Percentiles rank a stretch among this genome's conserved stretches.
Evolutionary conservation across 2,113 vertebrate genomes (phyloP).

Genomic region (Hippoglossus stenolepis): DNA sequence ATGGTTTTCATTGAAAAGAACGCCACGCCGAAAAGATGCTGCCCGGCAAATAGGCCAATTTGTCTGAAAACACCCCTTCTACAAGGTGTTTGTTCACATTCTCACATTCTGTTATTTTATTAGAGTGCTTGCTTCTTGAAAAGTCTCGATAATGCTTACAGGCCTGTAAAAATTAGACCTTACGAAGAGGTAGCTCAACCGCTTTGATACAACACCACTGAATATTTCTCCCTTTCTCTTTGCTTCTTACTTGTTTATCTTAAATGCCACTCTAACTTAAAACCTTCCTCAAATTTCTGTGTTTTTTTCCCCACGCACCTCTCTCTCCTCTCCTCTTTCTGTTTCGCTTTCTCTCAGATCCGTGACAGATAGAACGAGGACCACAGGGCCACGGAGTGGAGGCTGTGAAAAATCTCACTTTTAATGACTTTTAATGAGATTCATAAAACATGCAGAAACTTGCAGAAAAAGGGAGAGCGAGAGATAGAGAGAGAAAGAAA

Average conservation of each 20-base stretch:
- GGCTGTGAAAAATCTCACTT: constrained; percentile 81
- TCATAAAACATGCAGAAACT: constrained; percentile 83
- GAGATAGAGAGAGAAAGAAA: constrained; percentile 36
- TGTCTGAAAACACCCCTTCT: constrained; percentile 47
- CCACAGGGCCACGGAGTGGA: constrained; percentile 68
- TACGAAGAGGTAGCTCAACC: constrained; percentile 31
- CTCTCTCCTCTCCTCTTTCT: constrained; percentile 5
- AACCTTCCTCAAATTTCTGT: constrained; percentile 26
- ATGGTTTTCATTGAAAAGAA: constrained; percentile 60
- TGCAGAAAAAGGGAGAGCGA: constrained; percentile 66
- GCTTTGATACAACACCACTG: constrained; percentile 39
- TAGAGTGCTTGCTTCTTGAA: constrained; percentile 35
- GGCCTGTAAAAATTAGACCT: constrained; percentile 45
- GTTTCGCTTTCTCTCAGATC: constrained; percentile 50
- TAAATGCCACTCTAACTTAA: constrained; percentile 33
- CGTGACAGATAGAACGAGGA: constrained; percentile 59
- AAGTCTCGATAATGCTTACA: constrained; percentile 36
- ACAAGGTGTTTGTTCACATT: constrained; percentile 54
- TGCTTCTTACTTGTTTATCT: constrained; percentile 52
- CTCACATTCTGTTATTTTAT: constrained; percentile 48
- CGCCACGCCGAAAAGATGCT: constrained; percentile 16
- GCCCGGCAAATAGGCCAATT: constrained; percentile 63
- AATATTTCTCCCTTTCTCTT: constrained; percentile 23
- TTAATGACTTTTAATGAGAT: constrained; percentile 87
- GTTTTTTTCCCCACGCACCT: constrained; percentile 1